phyloP scores from a whole-genome alignment of 2,113 vertebrate genomes.

The Apteryx mantelli region DNA sequence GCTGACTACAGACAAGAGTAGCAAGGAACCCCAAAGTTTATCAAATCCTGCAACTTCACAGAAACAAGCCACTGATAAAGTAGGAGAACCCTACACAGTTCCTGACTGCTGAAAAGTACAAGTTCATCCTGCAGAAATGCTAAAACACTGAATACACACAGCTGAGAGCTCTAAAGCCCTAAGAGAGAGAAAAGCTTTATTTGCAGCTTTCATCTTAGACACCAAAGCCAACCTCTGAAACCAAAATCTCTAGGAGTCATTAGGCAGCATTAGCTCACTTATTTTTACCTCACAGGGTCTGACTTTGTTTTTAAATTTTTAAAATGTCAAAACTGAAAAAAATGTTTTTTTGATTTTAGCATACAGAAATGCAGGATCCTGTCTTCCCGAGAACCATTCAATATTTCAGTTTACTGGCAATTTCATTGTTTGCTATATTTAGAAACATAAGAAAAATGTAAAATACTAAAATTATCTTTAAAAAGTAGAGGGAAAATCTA shows the following conservation, averaged over 20 bases:
- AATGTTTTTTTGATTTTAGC: neutral
- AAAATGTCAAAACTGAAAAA: neutral
- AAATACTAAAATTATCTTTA: neutral
- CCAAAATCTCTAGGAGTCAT: neutral
- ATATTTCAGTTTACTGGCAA: neutral
- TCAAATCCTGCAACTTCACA: neutral
- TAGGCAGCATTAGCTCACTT: neutral
- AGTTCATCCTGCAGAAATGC: neutral
- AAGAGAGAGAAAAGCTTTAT: neutral
- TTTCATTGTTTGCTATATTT: neutral
- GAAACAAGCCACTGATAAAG: neutral
- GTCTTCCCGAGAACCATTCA: neutral
- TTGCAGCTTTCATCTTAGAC: neutral
- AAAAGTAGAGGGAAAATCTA: neutral
- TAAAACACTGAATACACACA: neutral
- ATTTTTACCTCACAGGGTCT: neutral
- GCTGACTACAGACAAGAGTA: neutral
- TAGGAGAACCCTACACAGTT: accelerated
- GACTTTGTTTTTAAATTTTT: neutral
- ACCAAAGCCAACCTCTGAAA: neutral
- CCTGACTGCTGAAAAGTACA: neutral
- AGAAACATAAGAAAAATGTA: neutral
- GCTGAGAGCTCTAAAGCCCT: neutral
- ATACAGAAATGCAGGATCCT: neutral
- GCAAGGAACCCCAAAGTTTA: neutral